Percentiles rank a stretch among this genome's conserved stretches.
These are phyloP conservation scores for Galeopsomyia nigrocyanea DNA, from an alignment of 2,888 invertebrate species.

Conservation along the genomic window DNA sequence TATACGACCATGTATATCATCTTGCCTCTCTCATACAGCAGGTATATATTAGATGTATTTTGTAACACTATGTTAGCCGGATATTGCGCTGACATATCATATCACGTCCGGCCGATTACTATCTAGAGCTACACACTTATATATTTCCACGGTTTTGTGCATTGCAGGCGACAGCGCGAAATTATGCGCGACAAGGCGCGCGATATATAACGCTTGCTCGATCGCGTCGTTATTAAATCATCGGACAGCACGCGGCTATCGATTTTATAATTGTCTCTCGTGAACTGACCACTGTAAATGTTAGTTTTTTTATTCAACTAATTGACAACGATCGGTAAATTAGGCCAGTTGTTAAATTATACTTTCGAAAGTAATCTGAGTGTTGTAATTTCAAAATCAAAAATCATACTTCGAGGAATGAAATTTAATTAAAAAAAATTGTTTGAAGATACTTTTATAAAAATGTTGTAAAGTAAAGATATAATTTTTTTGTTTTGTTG, in stretches of 20 bases:
- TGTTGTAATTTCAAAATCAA: too few species aligned
- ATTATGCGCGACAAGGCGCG: conserved; percentile 38
- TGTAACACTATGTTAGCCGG: too few species aligned
- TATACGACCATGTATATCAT: not conserved
- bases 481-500: conserved; percentile 1
- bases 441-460: too few species aligned
- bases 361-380: too few species aligned
- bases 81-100: too few species aligned
- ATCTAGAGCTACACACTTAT: conserved; percentile 38
- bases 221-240: conserved; percentile 9
- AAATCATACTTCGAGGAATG: too few species aligned
- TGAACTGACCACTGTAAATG: conserved; percentile 16
- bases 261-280: conserved; percentile 17
- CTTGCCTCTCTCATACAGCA: not conserved
- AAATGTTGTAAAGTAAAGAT: not conserved
- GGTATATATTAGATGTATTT: too few species aligned
- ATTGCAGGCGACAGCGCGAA: conserved; percentile 48
- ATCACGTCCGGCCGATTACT: conserved; percentile 8
- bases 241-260: not conserved
- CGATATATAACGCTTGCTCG: not conserved
- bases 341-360: too few species aligned
- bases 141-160: conserved; percentile 46
- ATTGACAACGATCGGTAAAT: too few species aligned
- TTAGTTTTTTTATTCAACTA: not conserved
- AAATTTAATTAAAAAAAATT: too few species aligned